These are phyloP conservation scores for Phoxinus phoxinus DNA, from an alignment of 2,113 vertebrate species.

Conservation along the genomic window DNA sequence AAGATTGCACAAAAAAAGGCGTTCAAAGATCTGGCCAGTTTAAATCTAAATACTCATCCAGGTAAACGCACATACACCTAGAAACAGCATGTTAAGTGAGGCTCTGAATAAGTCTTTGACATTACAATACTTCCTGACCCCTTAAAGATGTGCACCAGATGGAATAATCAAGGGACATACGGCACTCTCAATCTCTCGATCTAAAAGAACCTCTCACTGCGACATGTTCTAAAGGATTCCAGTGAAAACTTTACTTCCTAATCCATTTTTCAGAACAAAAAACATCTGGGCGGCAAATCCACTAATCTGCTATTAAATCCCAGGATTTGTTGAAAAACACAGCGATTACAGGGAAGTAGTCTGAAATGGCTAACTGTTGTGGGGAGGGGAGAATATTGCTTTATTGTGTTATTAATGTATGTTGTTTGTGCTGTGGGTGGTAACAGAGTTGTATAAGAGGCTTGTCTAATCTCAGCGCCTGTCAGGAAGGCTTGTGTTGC, in stretches of 20 bases:
- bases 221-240: constrained; percentile 88
- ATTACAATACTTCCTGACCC: constrained; percentile 76
- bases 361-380: constrained; percentile 87
- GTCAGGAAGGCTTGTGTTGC: constrained; percentile 69
- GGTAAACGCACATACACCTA: constrained; percentile 39
- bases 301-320: constrained; percentile 99
- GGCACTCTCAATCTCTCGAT: constrained; percentile 82
- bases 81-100: constrained; percentile 55
- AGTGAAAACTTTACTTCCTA: constrained; percentile 91
- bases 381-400: constrained; percentile 53
- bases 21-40: background rate
- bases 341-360: constrained; percentile 96
- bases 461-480: constrained; percentile 96
- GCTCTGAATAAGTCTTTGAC: constrained; percentile 41
- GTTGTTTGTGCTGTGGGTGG: constrained; percentile 93
- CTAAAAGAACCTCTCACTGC: constrained; percentile 81
- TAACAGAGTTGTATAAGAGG: constrained; percentile 91
- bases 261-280: constrained; percentile 99
- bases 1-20: constrained; percentile 13
- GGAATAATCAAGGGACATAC: constrained; percentile 82
- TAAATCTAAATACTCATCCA: constrained; percentile 30
- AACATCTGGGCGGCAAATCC: constrained; percentile 98
- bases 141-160: constrained; percentile 88
- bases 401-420: constrained; percentile 90
- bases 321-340: constrained; percentile 98